Conservation (phyloP, 2,888 invertebrate genomes). For the Scelioninae gen. 2 region DNA sequence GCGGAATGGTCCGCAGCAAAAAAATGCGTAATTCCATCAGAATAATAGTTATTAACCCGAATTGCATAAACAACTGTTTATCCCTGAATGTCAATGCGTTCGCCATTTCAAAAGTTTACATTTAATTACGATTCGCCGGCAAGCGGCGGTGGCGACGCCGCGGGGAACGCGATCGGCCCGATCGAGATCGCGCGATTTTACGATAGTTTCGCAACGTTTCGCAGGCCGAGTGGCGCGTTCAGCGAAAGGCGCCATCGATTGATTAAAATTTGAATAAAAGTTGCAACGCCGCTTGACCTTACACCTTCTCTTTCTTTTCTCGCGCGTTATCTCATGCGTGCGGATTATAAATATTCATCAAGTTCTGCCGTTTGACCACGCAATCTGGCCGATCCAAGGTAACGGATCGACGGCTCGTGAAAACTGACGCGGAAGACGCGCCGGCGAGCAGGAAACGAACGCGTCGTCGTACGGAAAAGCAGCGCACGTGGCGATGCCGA, state of each 20-base stretch:
- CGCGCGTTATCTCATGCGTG: conserved; percentile 54
- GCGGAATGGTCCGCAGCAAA: too few species aligned
- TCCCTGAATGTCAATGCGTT: conserved; percentile 40
- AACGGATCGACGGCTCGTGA: conserved; percentile 62
- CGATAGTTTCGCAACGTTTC: conserved; percentile 37
- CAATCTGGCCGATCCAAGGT: conserved; percentile 62
- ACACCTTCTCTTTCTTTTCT: conserved; percentile 51
- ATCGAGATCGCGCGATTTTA: conserved; percentile 35
- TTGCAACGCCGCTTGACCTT: conserved; percentile 45
- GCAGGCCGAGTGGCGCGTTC: neutral
- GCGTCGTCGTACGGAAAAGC: conserved; percentile 27
- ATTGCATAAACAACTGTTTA: conserved; percentile 15
- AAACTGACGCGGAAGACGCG: conserved; percentile 63
- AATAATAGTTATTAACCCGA: conserved; percentile 14
- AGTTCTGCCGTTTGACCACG: conserved; percentile 62
- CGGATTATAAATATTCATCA: conserved; percentile 64
- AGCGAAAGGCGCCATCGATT: conserved; percentile 42
- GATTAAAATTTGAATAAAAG: conserved; percentile 51
- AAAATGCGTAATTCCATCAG: conserved; percentile 13
- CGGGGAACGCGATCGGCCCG: neutral
- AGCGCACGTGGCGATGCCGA: conserved; percentile 20
- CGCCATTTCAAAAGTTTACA: conserved; percentile 26
- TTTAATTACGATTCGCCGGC: conserved; percentile 24
- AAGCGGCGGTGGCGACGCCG: neutral
- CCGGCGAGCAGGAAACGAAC: conserved; percentile 50